Conservation (phyloP, 2,888 invertebrate species). For the Acleris literana region DNA sequence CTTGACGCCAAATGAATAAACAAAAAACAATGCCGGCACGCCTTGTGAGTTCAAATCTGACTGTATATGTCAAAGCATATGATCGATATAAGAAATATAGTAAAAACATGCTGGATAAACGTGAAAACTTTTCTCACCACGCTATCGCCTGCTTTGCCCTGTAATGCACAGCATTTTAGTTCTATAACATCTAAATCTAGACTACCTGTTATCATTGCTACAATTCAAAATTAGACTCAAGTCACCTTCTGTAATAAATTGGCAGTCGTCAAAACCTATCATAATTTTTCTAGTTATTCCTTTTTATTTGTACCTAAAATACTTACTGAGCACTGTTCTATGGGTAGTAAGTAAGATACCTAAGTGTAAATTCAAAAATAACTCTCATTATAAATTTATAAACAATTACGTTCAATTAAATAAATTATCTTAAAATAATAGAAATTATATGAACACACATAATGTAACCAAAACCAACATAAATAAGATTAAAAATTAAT, state of each 20-base stretch:
- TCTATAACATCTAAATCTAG: constrained; percentile 50
- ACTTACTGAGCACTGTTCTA: too few species aligned
- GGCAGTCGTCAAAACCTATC: too few species aligned
- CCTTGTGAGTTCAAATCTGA: constrained; percentile 21
- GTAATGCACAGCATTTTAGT: constrained; percentile 67
- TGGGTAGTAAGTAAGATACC: not conserved
- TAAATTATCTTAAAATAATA: constrained; percentile 43
- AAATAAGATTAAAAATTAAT: constrained; percentile 22
- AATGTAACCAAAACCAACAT: constrained; percentile 33
- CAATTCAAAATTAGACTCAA: not conserved
- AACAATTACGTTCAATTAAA: constrained; percentile 32
- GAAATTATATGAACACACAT: constrained; percentile 41
- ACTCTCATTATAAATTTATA: constrained; percentile 34
- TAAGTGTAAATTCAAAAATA: not conserved
- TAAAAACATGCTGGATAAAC: constrained; percentile 67
- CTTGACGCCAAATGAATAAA: constrained; percentile 24
- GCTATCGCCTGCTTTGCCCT: constrained; percentile 72
- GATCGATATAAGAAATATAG: constrained; percentile 35
- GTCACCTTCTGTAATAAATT: too few species aligned
- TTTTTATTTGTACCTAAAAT: too few species aligned
- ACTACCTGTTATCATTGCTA: constrained; percentile 28
- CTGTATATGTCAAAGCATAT: constrained; percentile 32
- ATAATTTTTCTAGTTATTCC: too few species aligned
- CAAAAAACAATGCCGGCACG: constrained; percentile 16
- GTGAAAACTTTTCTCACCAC: constrained; percentile 71